Percentiles rank a stretch among this genome's conserved stretches.
These are phyloP conservation scores for Aphelocoma californica DNA, from an alignment of 2,797 vertebrate species.

Conservation along the genomic window DNA sequence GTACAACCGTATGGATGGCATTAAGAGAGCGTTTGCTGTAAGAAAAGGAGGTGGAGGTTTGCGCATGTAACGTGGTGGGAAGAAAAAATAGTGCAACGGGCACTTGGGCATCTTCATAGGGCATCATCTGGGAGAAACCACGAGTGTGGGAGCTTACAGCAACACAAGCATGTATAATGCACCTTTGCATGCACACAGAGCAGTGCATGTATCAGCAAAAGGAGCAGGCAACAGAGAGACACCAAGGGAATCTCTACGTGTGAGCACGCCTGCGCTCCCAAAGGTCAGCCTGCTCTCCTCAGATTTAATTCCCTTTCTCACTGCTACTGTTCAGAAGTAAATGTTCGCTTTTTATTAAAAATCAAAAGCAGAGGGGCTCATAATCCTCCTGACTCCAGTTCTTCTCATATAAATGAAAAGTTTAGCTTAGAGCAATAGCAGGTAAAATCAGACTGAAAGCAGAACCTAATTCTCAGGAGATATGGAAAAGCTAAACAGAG, in stretches of 20 bases:
- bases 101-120: not conserved
- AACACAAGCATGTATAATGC: not conserved
- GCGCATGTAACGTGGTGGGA: rapidly evolving
- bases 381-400: conserved; percentile 75
- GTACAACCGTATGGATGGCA: not conserved
- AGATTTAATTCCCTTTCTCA: conserved; percentile 76
- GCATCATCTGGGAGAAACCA: not conserved
- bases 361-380: conserved; percentile 73
- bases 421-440: conserved; percentile 77
- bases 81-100: not conserved
- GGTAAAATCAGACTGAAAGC: conserved; percentile 74
- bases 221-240: not conserved
- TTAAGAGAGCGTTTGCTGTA: not conserved
- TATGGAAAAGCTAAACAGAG: conserved; percentile 57
- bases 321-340: conserved; percentile 77
- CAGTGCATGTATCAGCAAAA: not conserved
- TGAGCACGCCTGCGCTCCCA: conserved; percentile 21
- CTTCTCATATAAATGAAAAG: conserved; percentile 79
- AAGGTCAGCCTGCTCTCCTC: conserved; percentile 74
- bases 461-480: conserved; percentile 67
- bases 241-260: not conserved
- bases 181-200: not conserved
- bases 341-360: conserved; percentile 79
- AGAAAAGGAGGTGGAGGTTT: not conserved
- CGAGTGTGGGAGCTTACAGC: not conserved